Evolutionary conservation across 2,888 invertebrate species (phyloP), one percentile per base, ranked within the genome.

Genomic region (Melipona beecheii): DNA sequence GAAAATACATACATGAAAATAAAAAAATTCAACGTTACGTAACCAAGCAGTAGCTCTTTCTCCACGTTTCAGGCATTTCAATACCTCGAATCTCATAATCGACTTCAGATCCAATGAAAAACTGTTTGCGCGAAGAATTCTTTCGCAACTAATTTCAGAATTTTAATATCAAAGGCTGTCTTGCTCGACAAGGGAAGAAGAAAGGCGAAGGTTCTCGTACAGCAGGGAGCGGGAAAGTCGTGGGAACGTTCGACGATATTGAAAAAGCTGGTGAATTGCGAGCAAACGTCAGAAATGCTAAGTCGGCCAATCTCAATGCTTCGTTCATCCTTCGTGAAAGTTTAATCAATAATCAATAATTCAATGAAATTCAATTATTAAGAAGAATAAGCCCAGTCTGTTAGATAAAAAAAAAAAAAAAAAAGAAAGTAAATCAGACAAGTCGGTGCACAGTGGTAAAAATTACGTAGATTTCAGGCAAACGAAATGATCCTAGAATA

Each of bases 241-340:
- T 49, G 62, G 60, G 36, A 65, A 56, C 49, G 36, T 50, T 1
- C 5, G 17, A 6, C 17, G 76, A 66, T 75, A 75, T 78, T 75
- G 50, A 75, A 66, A 27, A 24, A 24, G 56, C 15, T 56, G 11
- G 21, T 75, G 6, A 58, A 31, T 36, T 27, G 15, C 60, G 52
- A 75, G 75, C n/a, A 62, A 69, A 77, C 78, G 54, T 69, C 49
- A 21, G 43, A 69, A 69, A 80, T 49, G 60, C 49, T 24, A 70
- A 70, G 77, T 77, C 62, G 68, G n/a, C 49, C 21, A 24, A 31
- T 77, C 77, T 52, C 65, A n/a, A 58, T 60, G 65, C 64, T 52
- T 21, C 54, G 56, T 49, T 77, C 78, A 50, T 66, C 65, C 43
- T 49, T 2, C 19, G 17, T 1, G 52, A 21, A 2, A 21, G 21